phyloP scores from a whole-genome alignment of 2,797 vertebrate genomes.

The Oceanodroma leucorhoa region DNA sequence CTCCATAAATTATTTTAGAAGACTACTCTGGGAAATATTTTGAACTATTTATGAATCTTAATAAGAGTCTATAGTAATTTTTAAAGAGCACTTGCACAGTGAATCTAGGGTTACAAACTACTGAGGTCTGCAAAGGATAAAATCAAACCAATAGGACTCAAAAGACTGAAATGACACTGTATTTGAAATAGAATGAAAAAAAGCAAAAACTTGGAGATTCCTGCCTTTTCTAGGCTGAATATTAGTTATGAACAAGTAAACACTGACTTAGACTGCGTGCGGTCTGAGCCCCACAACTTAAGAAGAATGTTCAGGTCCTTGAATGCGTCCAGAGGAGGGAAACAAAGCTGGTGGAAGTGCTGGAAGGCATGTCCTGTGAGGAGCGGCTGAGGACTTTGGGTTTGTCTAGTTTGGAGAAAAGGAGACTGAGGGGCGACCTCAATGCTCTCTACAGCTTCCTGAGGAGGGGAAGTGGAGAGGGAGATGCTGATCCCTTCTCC shows the following conservation, averaged over 20 bases:
- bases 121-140: background rate
- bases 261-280: background rate
- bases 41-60: background rate
- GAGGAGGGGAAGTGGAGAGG: too few species aligned
- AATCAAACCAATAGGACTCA: background rate
- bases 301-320: background rate
- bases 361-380: background rate
- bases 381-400: background rate
- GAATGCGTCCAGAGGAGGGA: background rate
- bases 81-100: background rate
- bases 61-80: background rate
- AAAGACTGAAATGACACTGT: background rate
- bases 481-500: background rate
- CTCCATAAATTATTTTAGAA: background rate
- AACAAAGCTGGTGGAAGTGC: background rate
- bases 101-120: background rate
- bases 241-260: background rate
- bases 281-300: background rate
- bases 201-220: background rate
- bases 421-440: background rate
- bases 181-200: background rate
- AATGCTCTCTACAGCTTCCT: background rate
- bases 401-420: background rate
- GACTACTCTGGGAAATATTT: background rate
- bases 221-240: background rate